Conservation (phyloP, 1,140 invertebrate genomes). For the Halictus rubicundus region DNA sequence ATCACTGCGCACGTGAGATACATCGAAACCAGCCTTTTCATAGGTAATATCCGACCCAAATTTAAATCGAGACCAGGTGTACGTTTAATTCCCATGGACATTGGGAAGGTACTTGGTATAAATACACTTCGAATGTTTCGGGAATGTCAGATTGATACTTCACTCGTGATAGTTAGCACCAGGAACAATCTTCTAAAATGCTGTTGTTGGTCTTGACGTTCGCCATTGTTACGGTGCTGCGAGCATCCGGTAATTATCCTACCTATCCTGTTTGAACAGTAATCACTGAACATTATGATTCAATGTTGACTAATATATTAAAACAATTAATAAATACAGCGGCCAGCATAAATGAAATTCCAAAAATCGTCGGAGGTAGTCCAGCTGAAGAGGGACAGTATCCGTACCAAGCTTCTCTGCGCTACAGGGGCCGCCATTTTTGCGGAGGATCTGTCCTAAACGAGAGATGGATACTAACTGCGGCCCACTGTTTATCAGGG, state of each 20-base stretch:
- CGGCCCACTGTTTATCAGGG: constrained; percentile 78
- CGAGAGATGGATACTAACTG: constrained; percentile 79
- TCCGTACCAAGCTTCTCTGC: constrained; percentile 78
- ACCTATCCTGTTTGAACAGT: background rate
- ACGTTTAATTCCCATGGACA: constrained; percentile 34
- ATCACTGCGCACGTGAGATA: constrained; percentile 61
- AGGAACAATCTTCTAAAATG: constrained; percentile 28
- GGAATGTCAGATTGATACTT: constrained; percentile 1
- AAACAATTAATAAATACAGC: constrained; percentile 8
- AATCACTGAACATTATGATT: background rate
- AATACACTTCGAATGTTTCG: constrained; percentile 10
- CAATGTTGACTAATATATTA: background rate
- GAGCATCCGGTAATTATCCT: constrained; percentile 40
- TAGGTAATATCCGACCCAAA: constrained; percentile 58
- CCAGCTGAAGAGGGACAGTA: constrained; percentile 70
- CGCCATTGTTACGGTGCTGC: background rate
- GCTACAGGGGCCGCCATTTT: constrained; percentile 64
- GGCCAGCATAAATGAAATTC: background rate
- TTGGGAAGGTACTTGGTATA: constrained; percentile 27
- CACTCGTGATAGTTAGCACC: background rate
- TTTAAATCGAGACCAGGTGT: constrained; percentile 50
- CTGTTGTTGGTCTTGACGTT: constrained; percentile 22
- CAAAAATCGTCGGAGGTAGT: constrained; percentile 77
- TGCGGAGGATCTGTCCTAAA: constrained; percentile 81
- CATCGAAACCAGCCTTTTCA: constrained; percentile 46